phyloP scores from a whole-genome alignment of 2,797 vertebrate genomes.

The Miichthys miiuy region DNA sequence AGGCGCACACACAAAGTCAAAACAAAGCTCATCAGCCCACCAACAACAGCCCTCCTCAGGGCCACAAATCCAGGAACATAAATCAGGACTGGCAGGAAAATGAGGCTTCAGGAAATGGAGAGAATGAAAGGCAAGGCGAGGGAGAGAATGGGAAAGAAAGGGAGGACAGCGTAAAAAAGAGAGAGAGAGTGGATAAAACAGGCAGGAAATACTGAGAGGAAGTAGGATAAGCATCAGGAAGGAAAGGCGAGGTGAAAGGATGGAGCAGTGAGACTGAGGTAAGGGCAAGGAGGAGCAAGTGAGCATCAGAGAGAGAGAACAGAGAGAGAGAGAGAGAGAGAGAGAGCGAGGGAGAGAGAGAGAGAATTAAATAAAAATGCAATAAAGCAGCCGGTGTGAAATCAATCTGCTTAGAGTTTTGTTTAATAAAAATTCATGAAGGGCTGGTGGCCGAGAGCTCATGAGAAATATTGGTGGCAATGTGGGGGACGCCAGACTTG shows the following conservation, averaged over 20 bases:
- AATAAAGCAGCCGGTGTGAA: constrained; percentile 96
- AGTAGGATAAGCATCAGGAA: constrained; percentile 57
- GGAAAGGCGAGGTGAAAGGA: constrained; percentile 66
- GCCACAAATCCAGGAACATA: constrained; percentile 81
- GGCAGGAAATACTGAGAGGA: constrained; percentile 66
- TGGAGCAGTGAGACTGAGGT: constrained; percentile 67
- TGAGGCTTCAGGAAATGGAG: constrained; percentile 73
- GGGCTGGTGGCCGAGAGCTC: constrained; percentile 92
- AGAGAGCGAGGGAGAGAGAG: constrained; percentile 79
- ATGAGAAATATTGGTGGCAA: constrained; percentile 91
- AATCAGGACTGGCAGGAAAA: constrained; percentile 83
- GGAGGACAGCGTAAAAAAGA: constrained; percentile 54
- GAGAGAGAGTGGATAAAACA: constrained; percentile 56
- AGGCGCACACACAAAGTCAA: constrained; percentile 47
- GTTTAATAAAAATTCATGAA: constrained; percentile 99
- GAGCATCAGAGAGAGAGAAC: constrained; percentile 75
- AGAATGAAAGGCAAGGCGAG: constrained; percentile 64
- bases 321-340: constrained; percentile 79
- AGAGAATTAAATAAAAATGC: constrained; percentile 99
- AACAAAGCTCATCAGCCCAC: constrained; percentile 74
- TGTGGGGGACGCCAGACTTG: constrained; percentile 72
- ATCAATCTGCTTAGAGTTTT: constrained; percentile 99
- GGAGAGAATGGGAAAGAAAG: constrained; percentile 52
- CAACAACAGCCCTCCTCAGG: constrained; percentile 74
- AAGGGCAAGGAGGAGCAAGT: constrained; percentile 71